phyloP scores from a whole-genome alignment of 2,797 vertebrate genomes.

The Linurgus olivaceus region DNA sequence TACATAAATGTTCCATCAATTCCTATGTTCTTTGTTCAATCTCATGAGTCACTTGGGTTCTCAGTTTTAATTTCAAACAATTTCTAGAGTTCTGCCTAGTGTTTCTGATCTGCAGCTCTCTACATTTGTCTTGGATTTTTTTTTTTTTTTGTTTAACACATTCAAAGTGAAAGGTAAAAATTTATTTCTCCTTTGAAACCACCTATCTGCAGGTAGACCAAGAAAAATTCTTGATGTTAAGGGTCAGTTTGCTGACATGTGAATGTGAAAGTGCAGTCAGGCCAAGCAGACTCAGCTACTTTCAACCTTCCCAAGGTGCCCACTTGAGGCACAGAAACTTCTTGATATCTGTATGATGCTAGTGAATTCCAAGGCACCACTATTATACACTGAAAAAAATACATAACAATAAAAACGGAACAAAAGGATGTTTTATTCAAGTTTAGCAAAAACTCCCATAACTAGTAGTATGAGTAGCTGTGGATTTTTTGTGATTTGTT shows the following conservation, averaged over 20 bases:
- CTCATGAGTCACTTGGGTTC: not conserved
- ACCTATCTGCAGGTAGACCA: not conserved
- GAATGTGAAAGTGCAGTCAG: not conserved
- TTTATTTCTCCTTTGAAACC: not conserved
- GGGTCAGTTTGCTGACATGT: not conserved
- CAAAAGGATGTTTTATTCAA: not conserved
- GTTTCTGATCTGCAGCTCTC: not conserved
- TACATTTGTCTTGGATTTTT: not conserved
- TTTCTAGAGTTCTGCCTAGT: not conserved
- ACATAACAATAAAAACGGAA: not conserved
- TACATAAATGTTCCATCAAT: not conserved
- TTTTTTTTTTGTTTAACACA: too few relatives aligned
- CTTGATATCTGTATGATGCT: not conserved
- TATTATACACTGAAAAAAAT: not conserved
- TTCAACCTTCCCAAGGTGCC: not conserved
- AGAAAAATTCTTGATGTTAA: not conserved
- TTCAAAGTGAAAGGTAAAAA: not conserved
- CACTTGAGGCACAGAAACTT: not conserved
- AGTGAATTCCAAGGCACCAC: not conserved
- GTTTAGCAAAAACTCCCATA: not conserved
- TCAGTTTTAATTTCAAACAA: not conserved
- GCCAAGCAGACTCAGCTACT: not conserved
- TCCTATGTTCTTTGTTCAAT: not conserved
- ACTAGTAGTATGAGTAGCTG: not conserved
- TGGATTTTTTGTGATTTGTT: not conserved